Evolutionary conservation across 2,113 vertebrate species (phyloP).

Genomic region (Pampusana beccarii): DNA sequence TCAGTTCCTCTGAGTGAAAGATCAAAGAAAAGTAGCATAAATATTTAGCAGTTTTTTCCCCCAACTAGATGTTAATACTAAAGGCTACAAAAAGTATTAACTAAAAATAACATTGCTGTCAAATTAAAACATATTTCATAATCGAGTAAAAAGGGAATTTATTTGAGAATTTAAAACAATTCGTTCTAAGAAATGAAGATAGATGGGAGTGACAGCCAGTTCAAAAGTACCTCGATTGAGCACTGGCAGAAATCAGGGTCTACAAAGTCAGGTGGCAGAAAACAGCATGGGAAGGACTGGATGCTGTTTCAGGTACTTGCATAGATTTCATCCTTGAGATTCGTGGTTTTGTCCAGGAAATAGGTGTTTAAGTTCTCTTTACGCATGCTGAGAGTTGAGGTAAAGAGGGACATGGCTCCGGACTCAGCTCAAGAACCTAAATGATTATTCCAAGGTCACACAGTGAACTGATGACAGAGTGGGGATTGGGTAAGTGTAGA

Average conservation of each 20-base stretch:
- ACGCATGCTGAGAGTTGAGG: not conserved
- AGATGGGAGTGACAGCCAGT: not conserved
- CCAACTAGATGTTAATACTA: slow-evolving; percentile 58
- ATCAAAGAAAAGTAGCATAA: slow-evolving; percentile 43
- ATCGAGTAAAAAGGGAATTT: slow-evolving; percentile 35
- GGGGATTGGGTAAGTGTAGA: not conserved
- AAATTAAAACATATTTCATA: slow-evolving; percentile 20
- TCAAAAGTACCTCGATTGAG: not conserved
- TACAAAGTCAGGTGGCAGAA: not conserved
- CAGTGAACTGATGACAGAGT: not conserved
- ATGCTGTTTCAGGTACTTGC: not conserved
- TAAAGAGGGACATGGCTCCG: not conserved
- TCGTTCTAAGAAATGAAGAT: not conserved
- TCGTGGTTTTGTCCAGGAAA: not conserved
- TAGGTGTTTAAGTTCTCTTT: not conserved
- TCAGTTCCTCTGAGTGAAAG: slow-evolving; percentile 23
- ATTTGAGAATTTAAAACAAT: slow-evolving; percentile 15
- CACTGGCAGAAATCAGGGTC: not conserved
- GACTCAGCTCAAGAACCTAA: not conserved
- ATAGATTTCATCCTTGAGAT: not conserved
- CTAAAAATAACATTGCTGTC: slow-evolving; percentile 32
- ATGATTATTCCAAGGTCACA: not conserved
- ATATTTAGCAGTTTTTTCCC: slow-evolving; percentile 54
- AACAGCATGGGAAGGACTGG: not conserved
- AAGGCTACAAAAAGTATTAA: slow-evolving; percentile 36